Evolutionary conservation across 2,888 invertebrate genomes (phyloP), one percentile per base, ranked within the genome.

Genomic region (Silvanus unidentatus): DNA sequence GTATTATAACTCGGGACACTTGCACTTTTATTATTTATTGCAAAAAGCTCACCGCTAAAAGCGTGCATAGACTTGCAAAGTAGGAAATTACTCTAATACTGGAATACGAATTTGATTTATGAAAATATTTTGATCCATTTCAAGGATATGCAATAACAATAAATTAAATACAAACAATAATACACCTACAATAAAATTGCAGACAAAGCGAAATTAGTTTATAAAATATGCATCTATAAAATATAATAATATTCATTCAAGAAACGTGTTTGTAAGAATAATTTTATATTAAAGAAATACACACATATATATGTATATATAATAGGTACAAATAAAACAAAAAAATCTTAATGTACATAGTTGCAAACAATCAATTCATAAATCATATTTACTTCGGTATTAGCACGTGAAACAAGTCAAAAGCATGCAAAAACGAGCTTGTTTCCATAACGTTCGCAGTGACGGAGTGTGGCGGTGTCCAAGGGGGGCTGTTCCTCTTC

Each of bases 321-420:
- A n/a, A n/a, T n/a, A n/a, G n/a, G n/a, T n/a, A n/a, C n/a, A n/a
- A n/a, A n/a, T n/a, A n/a, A n/a, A n/a, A n/a, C n/a, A n/a, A n/a
- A 22, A 22, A 22, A 22, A 22, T 8, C 22, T 3, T 3, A 5
- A 32, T 11, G n/a, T 16, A 37, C 16, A 29, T n/a, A 36, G 10
- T n/a, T 22, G 32, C 37, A 39, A 45, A 48, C 48, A 51, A 51
- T 48, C 51, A 46, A 48, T 50, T 45, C 50, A 50, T 50, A 50
- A 50, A 50, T 50, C 50, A 50, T 50, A 27, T 38, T 28, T 36
- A 40, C 16, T 44, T 42, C 42, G 45, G 42, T 48, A 51, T 51
- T 51, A 51, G 45, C 45, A 46, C 45, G 44, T 51, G 48, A 48
- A 45, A 27, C 29, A 29, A 40, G 14, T 29, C 13, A 14, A 22